Percentiles rank a stretch among this genome's conserved stretches.
These are phyloP conservation scores for Hiodon alosoides DNA, from an alignment of 2,113 vertebrate species.

Conservation along the genomic window DNA sequence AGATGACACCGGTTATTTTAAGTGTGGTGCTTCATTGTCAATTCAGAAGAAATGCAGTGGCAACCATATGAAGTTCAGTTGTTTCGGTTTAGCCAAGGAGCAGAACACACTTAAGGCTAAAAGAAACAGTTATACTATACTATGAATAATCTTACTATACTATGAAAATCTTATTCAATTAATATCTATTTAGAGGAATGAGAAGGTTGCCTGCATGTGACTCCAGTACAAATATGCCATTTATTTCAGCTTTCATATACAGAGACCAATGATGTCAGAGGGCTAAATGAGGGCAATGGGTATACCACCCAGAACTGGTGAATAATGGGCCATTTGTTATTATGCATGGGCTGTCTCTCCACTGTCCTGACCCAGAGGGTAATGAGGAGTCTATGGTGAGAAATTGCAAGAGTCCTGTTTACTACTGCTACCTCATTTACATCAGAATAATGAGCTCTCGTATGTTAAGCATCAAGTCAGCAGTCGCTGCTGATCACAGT, in stretches of 20 bases:
- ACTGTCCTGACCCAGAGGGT: conserved; percentile 4
- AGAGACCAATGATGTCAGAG: not conserved
- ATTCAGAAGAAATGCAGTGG: not conserved
- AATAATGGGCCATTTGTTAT: not conserved
- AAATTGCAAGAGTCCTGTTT: conserved; percentile 10
- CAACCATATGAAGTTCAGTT: not conserved
- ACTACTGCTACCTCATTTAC: conserved; percentile 8
- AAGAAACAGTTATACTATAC: not conserved
- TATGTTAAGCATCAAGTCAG: not conserved
- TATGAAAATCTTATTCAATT: not conserved
- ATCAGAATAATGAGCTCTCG: conserved; percentile 16
- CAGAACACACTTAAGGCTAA: not conserved
- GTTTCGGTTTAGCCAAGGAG: conserved; percentile 11
- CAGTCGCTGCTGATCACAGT: not conserved
- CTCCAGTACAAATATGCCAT: not conserved
- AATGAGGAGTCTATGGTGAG: conserved; percentile 20
- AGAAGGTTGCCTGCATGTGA: not conserved
- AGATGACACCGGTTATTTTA: not conserved
- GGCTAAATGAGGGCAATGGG: not conserved
- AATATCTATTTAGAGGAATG: not conserved
- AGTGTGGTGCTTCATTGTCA: not conserved
- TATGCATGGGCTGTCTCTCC: conserved; percentile 1
- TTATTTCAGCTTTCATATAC: not conserved
- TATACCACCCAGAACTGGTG: not conserved
- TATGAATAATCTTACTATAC: not conserved